Evolutionary conservation across 2,797 vertebrate genomes (phyloP), one percentile per base, ranked within the genome.

Genomic region (Leptodactylus fallax): DNA sequence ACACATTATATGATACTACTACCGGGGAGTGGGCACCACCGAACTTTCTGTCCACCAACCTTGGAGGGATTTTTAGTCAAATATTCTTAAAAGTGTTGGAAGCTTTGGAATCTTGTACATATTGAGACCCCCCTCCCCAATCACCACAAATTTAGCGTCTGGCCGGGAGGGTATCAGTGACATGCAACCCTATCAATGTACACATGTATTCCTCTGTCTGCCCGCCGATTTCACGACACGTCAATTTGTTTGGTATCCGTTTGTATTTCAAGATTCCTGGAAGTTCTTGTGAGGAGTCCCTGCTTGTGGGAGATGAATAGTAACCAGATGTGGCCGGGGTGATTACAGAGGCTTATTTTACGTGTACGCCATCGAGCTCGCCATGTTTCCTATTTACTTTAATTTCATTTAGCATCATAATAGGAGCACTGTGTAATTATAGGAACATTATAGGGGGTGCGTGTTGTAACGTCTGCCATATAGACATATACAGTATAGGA

Each of bases 331-430:
- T 79, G 49, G 45, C 65, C 25, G 56, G 11, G 72, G 45, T 87
- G 80, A 87, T 83, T 76, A 82, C 65, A 55, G 86, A 61, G 78
- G 53, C n/a, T 87, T 82, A 63, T 56, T 81, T 82, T 87, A 63
- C 14, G 17, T 63, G 45, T 10, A 17, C 81, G 67, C 51, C 21
- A 69, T 53, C 49, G 36, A 23, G 65, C 72, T 77, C 61, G 72
- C 72, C 60, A 71, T 82, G 69, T 83, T 87, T 87, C 76, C 72
- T 61, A 87, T 87, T 87, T 83, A 79, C n/a, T 83, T 77, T 87
- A 87, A 87, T 81, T 81, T 81, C 55, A 86, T 86, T 86, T 86
- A 80, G 67, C 56, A 63, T 74, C 45, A 51, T 79, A 72, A 79
- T 74, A 55, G 58, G 53, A 16, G 77, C 63, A n/a, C 17, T 69